phyloP scores from a whole-genome alignment of 2,113 vertebrate species.

The Ceratotherium simum region DNA sequence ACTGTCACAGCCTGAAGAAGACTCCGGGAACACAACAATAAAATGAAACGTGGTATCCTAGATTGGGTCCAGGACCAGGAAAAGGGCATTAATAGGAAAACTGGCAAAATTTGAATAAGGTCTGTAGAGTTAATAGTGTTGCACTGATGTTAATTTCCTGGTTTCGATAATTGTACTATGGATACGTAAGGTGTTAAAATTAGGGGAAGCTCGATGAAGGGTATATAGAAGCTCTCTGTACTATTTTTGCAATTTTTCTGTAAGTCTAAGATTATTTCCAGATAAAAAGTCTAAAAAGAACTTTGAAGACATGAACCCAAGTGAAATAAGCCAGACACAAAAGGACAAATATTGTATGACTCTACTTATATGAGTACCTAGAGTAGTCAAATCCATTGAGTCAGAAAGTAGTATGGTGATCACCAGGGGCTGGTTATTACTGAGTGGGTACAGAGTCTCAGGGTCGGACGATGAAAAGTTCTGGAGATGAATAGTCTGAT shows the following conservation, averaged over 20 bases:
- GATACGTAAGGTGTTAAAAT: not conserved
- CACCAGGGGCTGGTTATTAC: not conserved
- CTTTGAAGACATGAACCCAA: not conserved
- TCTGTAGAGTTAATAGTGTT: not conserved
- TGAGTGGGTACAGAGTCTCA: not conserved
- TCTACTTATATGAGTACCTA: not conserved
- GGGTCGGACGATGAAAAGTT: not conserved
- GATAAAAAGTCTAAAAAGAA: not conserved
- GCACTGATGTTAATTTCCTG: not conserved
- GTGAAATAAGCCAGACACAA: not conserved
- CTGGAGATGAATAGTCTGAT: not conserved
- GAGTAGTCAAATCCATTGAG: not conserved
- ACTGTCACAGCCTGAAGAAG: not conserved
- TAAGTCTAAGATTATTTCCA: not conserved
- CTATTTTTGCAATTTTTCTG: not conserved
- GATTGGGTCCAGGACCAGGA: not conserved
- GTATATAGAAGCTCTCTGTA: not conserved
- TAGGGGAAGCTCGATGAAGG: not conserved
- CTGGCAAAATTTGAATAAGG: not conserved
- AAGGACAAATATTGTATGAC: not conserved
- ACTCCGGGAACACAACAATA: not conserved
- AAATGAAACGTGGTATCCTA: not conserved
- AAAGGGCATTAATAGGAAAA: not conserved
- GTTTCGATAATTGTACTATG: not conserved
- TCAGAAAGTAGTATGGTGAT: not conserved